Evolutionary conservation across 2,797 vertebrate genomes (phyloP), one percentile per base, ranked within the genome.

Genomic region (Coregonus suidteri): DNA sequence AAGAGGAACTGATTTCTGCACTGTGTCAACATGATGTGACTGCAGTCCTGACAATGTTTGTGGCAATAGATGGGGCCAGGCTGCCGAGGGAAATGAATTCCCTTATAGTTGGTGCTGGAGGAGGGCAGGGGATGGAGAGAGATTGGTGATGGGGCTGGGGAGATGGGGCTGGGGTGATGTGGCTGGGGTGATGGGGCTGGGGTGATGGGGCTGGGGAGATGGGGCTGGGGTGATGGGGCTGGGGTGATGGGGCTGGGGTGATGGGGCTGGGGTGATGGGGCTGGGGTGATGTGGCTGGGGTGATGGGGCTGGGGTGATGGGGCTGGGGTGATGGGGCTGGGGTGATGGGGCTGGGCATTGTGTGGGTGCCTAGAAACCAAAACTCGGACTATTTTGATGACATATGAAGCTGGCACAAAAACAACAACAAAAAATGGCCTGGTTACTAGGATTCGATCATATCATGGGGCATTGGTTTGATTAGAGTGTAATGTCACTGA

Each of bases 51-150:
- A 86, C 89, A 84, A 83, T 91, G 89, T 91, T 92, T 92, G 91
- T 91, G 85, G 83, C 88, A 85, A 85, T 89, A 90, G 93, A 92
- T 91, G 88, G 91, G 91, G 82, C 84, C 77, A 70, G 73, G 82
- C 86, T 90, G 90, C 87, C 92, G 84, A 88, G 93, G 93, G 93
- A 93, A 94, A 95, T 94, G 91, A 93, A 91, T 89, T 93, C 89
- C 85, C 78, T 79, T 66, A 88, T 89, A 91, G 92, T 89, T 76
- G 81, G 76, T 90, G 91, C 92, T 91, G 91, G 87, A 87, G 86
- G 82, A 86, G 84, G 85, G 83, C 89, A 88, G 20, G 9, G 59
- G 84, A 86, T 76, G 59, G 59, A 25, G 25, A 64, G 20, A 7
- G 87, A 88, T 76, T 81, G 76, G 81, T 82, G 83, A 90, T 83